Percentiles rank a stretch among this genome's conserved stretches.
phyloP scores from a whole-genome alignment of 2,113 vertebrate genomes.

The Grammomys surdaster region DNA sequence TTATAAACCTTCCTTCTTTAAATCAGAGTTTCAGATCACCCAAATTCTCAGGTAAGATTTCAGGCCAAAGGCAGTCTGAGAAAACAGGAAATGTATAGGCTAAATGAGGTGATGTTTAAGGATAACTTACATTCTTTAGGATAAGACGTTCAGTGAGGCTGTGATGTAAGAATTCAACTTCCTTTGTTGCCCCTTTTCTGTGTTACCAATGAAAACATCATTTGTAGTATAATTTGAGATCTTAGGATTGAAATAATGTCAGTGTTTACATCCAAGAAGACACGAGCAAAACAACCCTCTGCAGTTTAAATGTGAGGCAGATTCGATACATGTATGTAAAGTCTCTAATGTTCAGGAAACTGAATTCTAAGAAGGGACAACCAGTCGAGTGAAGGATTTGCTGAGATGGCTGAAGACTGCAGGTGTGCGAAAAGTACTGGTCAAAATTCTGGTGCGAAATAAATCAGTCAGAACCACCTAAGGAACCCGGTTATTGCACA shows the following conservation, averaged over 20 bases:
- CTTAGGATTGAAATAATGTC: background rate
- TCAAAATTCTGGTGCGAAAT: background rate
- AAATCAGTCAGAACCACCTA: background rate
- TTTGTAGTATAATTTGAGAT: conserved; percentile 16
- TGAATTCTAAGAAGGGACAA: background rate
- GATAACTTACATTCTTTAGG: background rate
- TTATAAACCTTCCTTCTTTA: background rate
- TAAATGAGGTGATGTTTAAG: background rate
- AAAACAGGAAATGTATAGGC: background rate
- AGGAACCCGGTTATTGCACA: background rate
- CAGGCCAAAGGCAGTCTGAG: background rate
- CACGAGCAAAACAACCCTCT: background rate
- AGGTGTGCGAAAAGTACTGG: background rate
- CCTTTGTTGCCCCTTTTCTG: background rate
- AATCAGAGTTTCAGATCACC: background rate
- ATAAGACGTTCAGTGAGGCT: background rate
- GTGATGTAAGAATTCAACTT: conserved; percentile 5
- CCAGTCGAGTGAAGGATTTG: background rate
- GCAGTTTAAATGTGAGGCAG: background rate
- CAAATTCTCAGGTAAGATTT: background rate
- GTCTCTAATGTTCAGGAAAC: conserved; percentile 41
- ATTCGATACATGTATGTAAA: background rate
- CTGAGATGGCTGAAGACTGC: background rate
- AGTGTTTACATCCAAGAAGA: conserved; percentile 34
- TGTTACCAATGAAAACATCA: background rate